These are phyloP conservation scores for Synanthedon myopaeformis DNA, from an alignment of 2,888 invertebrate genomes.

Conservation along the genomic window DNA sequence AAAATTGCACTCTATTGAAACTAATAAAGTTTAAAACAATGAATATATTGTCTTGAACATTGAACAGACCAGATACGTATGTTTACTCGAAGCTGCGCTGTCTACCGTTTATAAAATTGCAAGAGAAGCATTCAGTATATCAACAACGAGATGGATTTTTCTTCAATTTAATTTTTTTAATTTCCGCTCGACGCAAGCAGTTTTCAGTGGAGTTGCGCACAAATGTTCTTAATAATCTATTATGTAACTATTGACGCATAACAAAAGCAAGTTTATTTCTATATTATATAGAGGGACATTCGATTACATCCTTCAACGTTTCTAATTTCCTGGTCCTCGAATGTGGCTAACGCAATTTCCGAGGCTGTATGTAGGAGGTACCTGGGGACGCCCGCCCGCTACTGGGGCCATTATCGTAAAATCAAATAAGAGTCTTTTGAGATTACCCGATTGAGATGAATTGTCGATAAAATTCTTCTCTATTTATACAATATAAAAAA, in stretches of 20 bases:
- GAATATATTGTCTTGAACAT: too few relatives aligned
- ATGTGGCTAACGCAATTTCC: slow-evolving; percentile 69
- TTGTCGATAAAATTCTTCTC: slow-evolving; percentile 16
- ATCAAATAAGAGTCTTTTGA: slow-evolving; percentile 54
- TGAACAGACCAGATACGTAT: too few relatives aligned
- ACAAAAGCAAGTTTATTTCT: slow-evolving; percentile 48
- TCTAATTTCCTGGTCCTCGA: slow-evolving; percentile 68
- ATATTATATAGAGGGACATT: slow-evolving; percentile 45
- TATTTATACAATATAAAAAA: neutral
- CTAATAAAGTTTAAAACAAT: too few relatives aligned
- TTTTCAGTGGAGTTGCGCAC: neutral
- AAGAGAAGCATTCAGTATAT: slow-evolving; percentile 1
- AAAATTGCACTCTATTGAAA: too few relatives aligned
- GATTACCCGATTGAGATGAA: slow-evolving; percentile 45
- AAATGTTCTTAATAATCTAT: neutral
- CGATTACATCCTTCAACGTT: slow-evolving; percentile 66
- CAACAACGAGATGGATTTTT: slow-evolving; percentile 4
- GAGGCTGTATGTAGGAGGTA: slow-evolving; percentile 47
- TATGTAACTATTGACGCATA: slow-evolving; percentile 5
- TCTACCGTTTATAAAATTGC: too few relatives aligned
- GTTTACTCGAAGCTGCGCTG: too few relatives aligned
- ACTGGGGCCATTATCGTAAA: slow-evolving; percentile 48
- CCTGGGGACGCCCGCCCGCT: slow-evolving; percentile 44
- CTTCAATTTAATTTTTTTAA: slow-evolving; percentile 3
- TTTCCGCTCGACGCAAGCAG: slow-evolving; percentile 1